Evolutionary conservation across 1,140 invertebrate species (phyloP), one percentile per base, ranked within the genome.

Genomic region (Scaptomyza montana): DNA sequence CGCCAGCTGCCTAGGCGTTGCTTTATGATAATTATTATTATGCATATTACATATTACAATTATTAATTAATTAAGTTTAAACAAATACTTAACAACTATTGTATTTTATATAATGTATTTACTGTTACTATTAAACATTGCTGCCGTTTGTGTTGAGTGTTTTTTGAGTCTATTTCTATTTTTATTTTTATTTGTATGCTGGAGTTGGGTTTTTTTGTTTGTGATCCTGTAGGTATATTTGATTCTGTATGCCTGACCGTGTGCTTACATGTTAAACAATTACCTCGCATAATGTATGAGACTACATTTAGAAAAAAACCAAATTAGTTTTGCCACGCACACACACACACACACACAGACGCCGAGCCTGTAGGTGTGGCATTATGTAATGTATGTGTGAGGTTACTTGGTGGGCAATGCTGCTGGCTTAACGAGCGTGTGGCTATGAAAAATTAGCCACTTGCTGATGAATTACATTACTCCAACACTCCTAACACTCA

Each of bases 401-500:
- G 60, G 39, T 13, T 54, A 56, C n/a, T 86, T 80, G 80, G 80
- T 50, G 73, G 72, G 73, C 33, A 62, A 62, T 76, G 77, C 59
- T 76, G 73, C 54, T 67, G 61, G 77, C 73, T 84, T 85, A 84
- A 84, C 71, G 77, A 82, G 82, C 76, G 78, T 71, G 30, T 30
- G 84, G 84, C 82, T 89, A 84, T 89, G 84, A 87, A 89, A 87
- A 87, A 89, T 87, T 79, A 84, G 79, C 84, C 84, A 89, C 84
- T 77, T 89, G 80, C 80, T 85, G 77, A 84, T 77, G 80, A 66
- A 85, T 80, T 86, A 74, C 62, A 84, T 77, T 54, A 74, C 73
- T 82, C 67, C 81, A 81, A 69, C n/a, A n/a, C n/a, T 81, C 80
- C 80, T 81, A 86, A 78, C 33, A 51, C 59, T 74, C 74, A 74